Evolutionary conservation across 2,113 vertebrate species (phyloP).

Genomic region (Nettapus auritus): DNA sequence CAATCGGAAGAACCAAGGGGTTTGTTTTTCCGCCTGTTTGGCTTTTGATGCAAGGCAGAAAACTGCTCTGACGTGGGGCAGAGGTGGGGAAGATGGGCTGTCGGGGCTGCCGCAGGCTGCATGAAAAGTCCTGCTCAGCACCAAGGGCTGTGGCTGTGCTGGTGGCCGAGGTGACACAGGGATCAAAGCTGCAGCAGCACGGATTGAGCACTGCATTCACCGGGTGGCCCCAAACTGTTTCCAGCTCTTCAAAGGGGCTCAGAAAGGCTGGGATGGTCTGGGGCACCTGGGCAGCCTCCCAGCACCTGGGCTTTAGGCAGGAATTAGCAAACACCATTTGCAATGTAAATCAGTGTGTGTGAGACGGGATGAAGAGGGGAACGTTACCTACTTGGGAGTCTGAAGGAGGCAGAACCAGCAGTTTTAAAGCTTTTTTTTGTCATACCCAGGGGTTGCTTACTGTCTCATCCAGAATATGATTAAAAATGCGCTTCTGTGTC

Average conservation of each 20-base stretch:
- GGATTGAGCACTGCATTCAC: neutral
- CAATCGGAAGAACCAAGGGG: neutral
- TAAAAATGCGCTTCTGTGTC: neutral
- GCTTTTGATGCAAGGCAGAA: neutral
- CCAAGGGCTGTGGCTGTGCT: neutral
- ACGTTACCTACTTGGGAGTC: neutral
- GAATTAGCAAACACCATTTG: neutral
- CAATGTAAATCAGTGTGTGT: neutral
- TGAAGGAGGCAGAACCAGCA: neutral
- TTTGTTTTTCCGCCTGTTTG: neutral
- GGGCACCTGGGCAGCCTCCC: neutral
- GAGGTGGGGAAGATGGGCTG: neutral
- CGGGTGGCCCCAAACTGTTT: accelerated
- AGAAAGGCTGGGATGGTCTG: neutral
- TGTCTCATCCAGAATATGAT: neutral
- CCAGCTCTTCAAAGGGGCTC: neutral
- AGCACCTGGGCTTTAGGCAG: neutral
- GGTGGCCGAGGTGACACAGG: neutral
- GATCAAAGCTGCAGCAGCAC: neutral
- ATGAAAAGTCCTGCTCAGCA: neutral
- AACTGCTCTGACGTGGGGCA: neutral
- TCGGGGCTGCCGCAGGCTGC: neutral
- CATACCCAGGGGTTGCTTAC: neutral
- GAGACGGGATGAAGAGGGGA: neutral
- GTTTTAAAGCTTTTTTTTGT: neutral